phyloP scores from a whole-genome alignment of 2,797 vertebrate genomes.

The Champsocephalus gunnari region DNA sequence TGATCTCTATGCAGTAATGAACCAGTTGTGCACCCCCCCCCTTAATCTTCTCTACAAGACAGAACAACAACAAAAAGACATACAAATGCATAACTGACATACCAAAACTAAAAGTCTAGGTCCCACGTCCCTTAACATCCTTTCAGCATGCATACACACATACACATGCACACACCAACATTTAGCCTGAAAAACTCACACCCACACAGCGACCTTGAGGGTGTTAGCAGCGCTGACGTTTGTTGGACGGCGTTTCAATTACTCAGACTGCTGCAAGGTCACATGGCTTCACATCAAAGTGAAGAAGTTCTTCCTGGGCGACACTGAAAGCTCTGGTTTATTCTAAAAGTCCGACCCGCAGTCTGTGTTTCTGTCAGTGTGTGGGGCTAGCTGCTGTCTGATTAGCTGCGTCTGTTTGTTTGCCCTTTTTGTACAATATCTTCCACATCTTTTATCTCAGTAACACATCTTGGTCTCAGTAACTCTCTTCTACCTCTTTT shows the following conservation, averaged over 20 bases:
- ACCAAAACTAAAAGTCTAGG: neutral
- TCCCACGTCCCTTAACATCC: constrained; percentile 9
- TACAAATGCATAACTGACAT: constrained; percentile 4
- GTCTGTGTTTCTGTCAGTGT: constrained; percentile 49
- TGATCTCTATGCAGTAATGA: neutral
- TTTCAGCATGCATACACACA: neutral
- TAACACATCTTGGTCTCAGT: neutral
- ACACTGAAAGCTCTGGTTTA: constrained; percentile 69
- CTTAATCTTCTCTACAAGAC: neutral
- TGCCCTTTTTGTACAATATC: neutral
- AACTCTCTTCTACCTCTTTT: neutral
- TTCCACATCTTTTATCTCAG: neutral
- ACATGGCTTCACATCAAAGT: constrained; percentile 76
- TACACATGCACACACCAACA: constrained; percentile 3
- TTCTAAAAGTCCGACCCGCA: constrained; percentile 57
- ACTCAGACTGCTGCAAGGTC: constrained; percentile 74
- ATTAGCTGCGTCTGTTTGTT: constrained; percentile 23
- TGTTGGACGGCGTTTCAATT: constrained; percentile 74
- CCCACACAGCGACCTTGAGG: constrained; percentile 66
- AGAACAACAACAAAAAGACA: neutral
- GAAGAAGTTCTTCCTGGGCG: constrained; percentile 73
- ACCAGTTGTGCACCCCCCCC: neutral
- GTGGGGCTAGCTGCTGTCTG: constrained; percentile 13
- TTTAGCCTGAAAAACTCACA: constrained; percentile 22
- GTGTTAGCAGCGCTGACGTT: constrained; percentile 76